phyloP scores from a whole-genome alignment of 2,888 invertebrate species.

The Aporophyla lueneburgensis region DNA sequence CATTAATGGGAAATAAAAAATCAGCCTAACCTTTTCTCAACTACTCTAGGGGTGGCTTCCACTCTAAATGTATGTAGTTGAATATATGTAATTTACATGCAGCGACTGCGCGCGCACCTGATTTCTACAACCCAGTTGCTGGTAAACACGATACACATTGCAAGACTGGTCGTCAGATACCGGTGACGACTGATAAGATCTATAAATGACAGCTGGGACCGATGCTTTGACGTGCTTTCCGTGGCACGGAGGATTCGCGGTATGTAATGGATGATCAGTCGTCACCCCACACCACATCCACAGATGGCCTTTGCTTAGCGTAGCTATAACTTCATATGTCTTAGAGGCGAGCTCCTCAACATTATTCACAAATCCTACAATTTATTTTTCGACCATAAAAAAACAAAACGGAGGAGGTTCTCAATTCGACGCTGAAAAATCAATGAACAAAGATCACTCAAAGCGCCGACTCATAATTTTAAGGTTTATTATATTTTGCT shows the following conservation, averaged over 20 bases:
- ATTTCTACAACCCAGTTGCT: not conserved
- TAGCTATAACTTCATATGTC: not conserved
- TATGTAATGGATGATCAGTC: not conserved
- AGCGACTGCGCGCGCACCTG: not conserved
- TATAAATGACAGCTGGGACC: not conserved
- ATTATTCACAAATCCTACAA: conserved; percentile 64
- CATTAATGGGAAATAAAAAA: too few species aligned
- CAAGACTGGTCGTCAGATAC: not conserved
- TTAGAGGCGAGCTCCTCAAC: not conserved
- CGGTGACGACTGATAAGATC: not conserved
- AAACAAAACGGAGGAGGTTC: too few species aligned
- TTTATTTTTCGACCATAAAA: too few species aligned
- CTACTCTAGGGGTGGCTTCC: not conserved
- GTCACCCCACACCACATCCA: not conserved
- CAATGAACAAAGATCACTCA: too few species aligned
- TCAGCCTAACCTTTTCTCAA: not conserved
- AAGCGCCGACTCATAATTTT: too few species aligned
- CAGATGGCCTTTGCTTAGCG: not conserved
- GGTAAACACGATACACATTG: not conserved
- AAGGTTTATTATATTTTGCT: too few species aligned
- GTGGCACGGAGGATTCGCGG: not conserved
- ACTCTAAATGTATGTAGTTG: not conserved
- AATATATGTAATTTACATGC: not conserved
- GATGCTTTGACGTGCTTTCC: not conserved
- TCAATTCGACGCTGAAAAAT: too few species aligned